Evolutionary conservation across 2,797 vertebrate species (phyloP).

Genomic region (Phataginus tricuspis): DNA sequence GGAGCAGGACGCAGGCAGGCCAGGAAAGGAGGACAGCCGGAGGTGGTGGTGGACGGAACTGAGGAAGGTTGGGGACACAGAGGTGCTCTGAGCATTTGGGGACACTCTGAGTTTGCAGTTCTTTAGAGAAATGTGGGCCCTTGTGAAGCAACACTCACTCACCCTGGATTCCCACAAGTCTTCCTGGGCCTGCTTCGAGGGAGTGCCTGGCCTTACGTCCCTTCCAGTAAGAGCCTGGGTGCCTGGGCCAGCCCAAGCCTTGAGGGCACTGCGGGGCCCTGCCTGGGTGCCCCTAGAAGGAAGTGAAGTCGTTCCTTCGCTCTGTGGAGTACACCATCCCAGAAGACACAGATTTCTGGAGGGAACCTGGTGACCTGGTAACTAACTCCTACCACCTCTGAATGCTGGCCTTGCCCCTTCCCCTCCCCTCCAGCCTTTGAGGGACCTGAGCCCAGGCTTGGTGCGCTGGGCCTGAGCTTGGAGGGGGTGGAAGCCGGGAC

Average conservation of each 20-base stretch:
- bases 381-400: constrained; percentile 15
- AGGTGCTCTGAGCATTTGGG: fast-evolving
- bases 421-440: background rate
- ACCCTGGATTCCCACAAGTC: fast-evolving
- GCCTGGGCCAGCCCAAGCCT: background rate
- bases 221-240: background rate
- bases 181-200: fast-evolving
- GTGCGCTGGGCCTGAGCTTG: background rate
- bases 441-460: background rate
- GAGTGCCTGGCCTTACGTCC: background rate
- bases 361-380: constrained; percentile 30
- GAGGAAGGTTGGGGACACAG: background rate
- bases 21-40: background rate
- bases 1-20: fast-evolving
- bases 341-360: background rate
- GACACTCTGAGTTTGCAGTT: background rate
- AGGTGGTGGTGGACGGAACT: background rate
- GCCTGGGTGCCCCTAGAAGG: background rate
- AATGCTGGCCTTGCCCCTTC: background rate
- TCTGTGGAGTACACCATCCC: background rate
- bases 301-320: constrained; percentile 23
- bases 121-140: background rate
- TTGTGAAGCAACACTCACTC: background rate
- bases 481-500: background rate
- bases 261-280: background rate